Percentiles rank a stretch among this genome's conserved stretches.
phyloP scores from a whole-genome alignment of 2,888 invertebrate species.

The Synanthedon tipuliformis region DNA sequence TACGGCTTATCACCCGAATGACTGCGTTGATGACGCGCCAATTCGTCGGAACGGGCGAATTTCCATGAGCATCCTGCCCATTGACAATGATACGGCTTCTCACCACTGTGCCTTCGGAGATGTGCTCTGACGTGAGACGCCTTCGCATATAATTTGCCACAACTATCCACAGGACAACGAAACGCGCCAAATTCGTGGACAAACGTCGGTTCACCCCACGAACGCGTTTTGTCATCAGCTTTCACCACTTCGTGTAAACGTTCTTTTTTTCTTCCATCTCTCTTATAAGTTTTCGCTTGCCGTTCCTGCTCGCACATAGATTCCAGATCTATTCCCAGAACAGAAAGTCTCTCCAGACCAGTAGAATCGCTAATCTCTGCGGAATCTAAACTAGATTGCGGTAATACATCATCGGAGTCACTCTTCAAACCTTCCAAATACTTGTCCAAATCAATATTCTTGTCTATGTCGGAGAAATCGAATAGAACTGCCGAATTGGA shows the following conservation, averaged over 20 bases:
- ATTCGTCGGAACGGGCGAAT: slow-evolving; percentile 94
- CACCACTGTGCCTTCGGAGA: slow-evolving; percentile 85
- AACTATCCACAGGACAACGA: slow-evolving; percentile 77
- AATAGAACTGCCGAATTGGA: slow-evolving; percentile 35
- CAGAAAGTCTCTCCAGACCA: slow-evolving; percentile 26
- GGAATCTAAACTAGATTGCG: slow-evolving; percentile 21
- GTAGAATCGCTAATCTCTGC: slow-evolving; percentile 14
- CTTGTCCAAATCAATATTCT: slow-evolving; percentile 46
- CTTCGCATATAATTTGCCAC: slow-evolving; percentile 87
- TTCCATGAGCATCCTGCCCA: slow-evolving; percentile 90
- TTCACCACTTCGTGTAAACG: slow-evolving; percentile 8
- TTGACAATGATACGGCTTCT: slow-evolving; percentile 79
- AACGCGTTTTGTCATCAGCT: slow-evolving; percentile 27
- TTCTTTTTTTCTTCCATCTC: slow-evolving; percentile 13
- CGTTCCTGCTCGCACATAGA: slow-evolving; percentile 31
- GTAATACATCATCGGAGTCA: slow-evolving; percentile 38
- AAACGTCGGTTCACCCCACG: slow-evolving; percentile 54
- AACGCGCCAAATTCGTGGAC: slow-evolving; percentile 69
- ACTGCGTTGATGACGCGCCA: slow-evolving; percentile 92
- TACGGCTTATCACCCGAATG: slow-evolving; percentile 97
- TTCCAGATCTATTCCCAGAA: slow-evolving; percentile 24
- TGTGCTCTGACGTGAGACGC: slow-evolving; percentile 92
- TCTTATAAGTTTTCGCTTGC: slow-evolving; percentile 22
- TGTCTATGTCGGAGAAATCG: slow-evolving; percentile 54
- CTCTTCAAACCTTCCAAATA: slow-evolving; percentile 46